These are phyloP conservation scores for Drosophila stalkeri DNA, from an alignment of 2,888 invertebrate species.

Conservation along the genomic window DNA sequence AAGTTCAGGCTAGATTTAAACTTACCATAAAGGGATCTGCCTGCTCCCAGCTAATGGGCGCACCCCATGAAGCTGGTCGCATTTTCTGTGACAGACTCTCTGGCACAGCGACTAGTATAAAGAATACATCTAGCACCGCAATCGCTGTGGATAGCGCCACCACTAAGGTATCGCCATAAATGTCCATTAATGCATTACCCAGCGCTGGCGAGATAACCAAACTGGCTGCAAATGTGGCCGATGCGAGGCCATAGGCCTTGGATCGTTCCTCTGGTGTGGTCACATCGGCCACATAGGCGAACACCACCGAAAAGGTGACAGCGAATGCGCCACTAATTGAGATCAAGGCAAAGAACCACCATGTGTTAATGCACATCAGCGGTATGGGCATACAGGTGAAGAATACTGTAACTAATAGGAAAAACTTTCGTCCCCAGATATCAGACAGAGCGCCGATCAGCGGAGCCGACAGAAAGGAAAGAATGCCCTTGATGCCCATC, in stretches of 20 bases:
- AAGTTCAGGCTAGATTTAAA: neutral
- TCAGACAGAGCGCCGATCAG: slow-evolving; percentile 98
- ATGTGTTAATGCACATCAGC: slow-evolving; percentile 99
- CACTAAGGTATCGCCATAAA: slow-evolving; percentile 93
- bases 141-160: slow-evolving; percentile 98
- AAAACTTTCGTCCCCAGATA: slow-evolving; percentile 99
- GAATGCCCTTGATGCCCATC: slow-evolving; percentile 98
- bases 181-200: slow-evolving; percentile 94
- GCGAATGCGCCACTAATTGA: slow-evolving; percentile 99
- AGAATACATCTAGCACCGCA: slow-evolving; percentile 98
- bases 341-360: slow-evolving; percentile 99
- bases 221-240: slow-evolving; percentile 99
- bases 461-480: slow-evolving; percentile 99
- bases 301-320: slow-evolving; percentile 99
- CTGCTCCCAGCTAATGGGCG: slow-evolving; percentile 98
- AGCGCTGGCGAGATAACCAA: slow-evolving; percentile 99
- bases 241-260: slow-evolving; percentile 98
- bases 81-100: slow-evolving; percentile 99
- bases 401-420: slow-evolving; percentile 98
- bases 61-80: slow-evolving; percentile 91
- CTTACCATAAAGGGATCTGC: slow-evolving; percentile 97
- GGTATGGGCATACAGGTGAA: slow-evolving; percentile 99
- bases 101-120: slow-evolving; percentile 98
- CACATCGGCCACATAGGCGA: slow-evolving; percentile 99
- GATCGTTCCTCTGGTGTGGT: slow-evolving; percentile 98